Evolutionary conservation across 2,113 vertebrate species (phyloP).

Genomic region (Capricornis sumatraensis): DNA sequence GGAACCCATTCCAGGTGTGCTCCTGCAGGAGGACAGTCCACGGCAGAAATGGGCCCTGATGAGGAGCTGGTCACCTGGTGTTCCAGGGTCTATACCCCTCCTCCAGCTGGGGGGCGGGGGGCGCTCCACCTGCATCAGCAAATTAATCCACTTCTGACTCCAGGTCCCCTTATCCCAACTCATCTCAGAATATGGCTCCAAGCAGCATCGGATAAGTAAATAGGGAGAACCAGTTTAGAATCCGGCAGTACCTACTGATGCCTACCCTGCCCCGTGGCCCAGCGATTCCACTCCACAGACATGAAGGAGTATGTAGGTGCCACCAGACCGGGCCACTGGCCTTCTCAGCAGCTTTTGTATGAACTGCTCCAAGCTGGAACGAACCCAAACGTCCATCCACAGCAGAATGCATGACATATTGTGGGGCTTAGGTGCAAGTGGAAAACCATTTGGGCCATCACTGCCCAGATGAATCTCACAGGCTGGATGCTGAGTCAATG

Average conservation of each 20-base stretch:
- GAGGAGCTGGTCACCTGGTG: not conserved
- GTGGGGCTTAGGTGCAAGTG: rapidly evolving
- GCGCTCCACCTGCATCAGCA: rapidly evolving
- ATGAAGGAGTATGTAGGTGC: rapidly evolving
- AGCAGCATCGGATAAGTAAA: not conserved
- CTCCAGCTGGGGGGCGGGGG: too few relatives aligned
- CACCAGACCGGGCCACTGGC: rapidly evolving
- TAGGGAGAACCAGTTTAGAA: not conserved
- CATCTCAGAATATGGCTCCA: not conserved
- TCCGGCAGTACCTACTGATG: rapidly evolving
- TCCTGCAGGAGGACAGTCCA: not conserved
- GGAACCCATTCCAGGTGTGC: not conserved
- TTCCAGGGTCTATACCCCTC: too few relatives aligned
- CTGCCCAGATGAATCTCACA: not conserved
- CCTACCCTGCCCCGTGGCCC: rapidly evolving
- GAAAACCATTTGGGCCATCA: not conserved
- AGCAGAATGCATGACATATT: not conserved
- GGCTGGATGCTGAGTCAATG: not conserved
- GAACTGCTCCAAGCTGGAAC: too few relatives aligned
- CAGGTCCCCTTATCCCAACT: not conserved
- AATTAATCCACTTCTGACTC: not conserved
- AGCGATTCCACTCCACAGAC: rapidly evolving
- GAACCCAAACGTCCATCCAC: not conserved
- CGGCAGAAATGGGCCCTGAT: not conserved
- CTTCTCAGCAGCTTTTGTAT: not conserved